Evolutionary conservation across 2,797 vertebrate genomes (phyloP).

Genomic region (Neosalanx taihuensis): DNA sequence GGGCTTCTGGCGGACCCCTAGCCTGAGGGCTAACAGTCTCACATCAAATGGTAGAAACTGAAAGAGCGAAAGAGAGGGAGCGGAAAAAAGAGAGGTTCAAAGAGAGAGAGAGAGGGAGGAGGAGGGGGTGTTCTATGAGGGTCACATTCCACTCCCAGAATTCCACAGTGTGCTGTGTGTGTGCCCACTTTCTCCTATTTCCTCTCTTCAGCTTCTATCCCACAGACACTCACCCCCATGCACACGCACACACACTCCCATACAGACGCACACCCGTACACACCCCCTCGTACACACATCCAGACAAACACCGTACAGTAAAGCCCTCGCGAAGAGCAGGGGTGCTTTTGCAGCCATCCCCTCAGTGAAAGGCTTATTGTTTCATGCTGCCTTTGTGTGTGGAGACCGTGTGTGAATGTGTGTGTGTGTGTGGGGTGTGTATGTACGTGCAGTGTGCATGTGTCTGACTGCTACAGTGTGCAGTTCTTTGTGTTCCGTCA

Average conservation of each 20-base stretch:
- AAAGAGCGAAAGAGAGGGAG: slow-evolving; percentile 1
- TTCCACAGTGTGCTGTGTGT: slow-evolving; percentile 35
- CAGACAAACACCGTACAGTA: not conserved
- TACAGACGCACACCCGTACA: slow-evolving; percentile 18
- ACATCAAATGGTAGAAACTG: slow-evolving; percentile 1
- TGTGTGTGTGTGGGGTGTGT: slow-evolving; percentile 8
- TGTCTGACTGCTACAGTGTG: slow-evolving; percentile 16
- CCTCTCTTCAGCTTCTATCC: not conserved
- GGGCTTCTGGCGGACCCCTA: slow-evolving; percentile 1
- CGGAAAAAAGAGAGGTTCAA: slow-evolving; percentile 4
- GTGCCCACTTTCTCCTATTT: slow-evolving; percentile 24
- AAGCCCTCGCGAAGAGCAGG: not conserved
- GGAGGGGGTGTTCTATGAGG: slow-evolving; percentile 32
- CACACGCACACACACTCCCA: slow-evolving; percentile 30
- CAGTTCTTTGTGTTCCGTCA: slow-evolving; percentile 57
- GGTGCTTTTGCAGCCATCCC: slow-evolving; percentile 23
- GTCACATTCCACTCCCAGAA: slow-evolving; percentile 49
- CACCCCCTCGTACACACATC: slow-evolving; percentile 16
- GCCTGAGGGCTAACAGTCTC: slow-evolving; percentile 20
- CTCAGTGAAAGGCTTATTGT: not conserved
- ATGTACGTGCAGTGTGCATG: not conserved
- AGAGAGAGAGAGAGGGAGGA: not conserved
- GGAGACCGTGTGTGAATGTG: not conserved
- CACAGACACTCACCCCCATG: slow-evolving; percentile 14
- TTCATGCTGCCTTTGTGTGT: slow-evolving; percentile 47